Evolutionary conservation across 2,113 vertebrate genomes (phyloP).

Genomic region (Naja naja): DNA sequence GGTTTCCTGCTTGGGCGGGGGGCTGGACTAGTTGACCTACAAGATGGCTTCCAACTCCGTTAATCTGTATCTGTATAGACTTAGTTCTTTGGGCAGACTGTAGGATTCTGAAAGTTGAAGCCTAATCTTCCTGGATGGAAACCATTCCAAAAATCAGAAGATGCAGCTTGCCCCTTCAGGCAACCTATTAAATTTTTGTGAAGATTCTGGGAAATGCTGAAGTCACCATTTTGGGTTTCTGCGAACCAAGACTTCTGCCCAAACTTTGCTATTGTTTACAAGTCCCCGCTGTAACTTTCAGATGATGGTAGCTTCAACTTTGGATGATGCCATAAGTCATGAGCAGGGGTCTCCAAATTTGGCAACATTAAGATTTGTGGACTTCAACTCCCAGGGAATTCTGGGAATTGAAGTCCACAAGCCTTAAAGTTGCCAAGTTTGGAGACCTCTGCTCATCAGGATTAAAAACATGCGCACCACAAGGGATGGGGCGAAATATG

Average conservation of each 20-base stretch:
- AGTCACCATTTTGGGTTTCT: not conserved
- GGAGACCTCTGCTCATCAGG: too few species aligned
- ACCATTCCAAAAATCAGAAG: not conserved
- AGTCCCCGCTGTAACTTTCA: not conserved
- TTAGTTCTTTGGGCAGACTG: not conserved
- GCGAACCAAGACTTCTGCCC: not conserved
- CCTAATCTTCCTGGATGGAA: not conserved
- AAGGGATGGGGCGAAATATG: not conserved
- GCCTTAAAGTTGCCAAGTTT: too few species aligned
- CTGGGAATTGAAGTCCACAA: too few species aligned
- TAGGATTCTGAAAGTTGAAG: not conserved
- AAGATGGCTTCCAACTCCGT: too few species aligned
- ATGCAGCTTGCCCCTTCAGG: not conserved
- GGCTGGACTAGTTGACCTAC: too few species aligned
- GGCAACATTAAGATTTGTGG: not conserved
- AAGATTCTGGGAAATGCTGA: not conserved
- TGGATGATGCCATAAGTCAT: not conserved
- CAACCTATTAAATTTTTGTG: not conserved
- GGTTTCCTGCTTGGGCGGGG: too few species aligned
- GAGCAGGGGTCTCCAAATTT: not conserved
- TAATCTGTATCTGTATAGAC: not conserved
- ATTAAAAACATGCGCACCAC: not conserved
- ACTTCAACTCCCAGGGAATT: not conserved
- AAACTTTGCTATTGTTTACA: not conserved
- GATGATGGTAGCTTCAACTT: not conserved